Base-by-base conservation (phyloP, 1,140 invertebrate species). In the Portunus trituberculatus region DNA sequence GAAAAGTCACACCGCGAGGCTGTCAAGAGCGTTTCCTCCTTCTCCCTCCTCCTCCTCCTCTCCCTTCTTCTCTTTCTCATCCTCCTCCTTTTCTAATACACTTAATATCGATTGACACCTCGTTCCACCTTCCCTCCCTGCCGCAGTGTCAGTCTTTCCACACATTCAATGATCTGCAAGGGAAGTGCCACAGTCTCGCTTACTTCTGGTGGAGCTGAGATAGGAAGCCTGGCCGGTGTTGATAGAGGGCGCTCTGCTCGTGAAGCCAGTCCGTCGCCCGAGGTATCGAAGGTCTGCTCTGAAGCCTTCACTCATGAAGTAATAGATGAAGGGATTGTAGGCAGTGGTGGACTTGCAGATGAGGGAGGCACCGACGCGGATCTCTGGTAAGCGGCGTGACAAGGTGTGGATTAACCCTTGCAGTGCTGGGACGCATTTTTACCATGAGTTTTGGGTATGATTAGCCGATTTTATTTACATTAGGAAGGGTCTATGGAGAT, bases 241-340 rank as follows among this genome's bases (percentile, higher is more conserved):
- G n/a, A 31, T 45, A 10, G 52, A 59, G 52, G 52, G 52, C 12
- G 90, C 28, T 0, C n/a, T 29, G 0, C 10, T 28, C 32, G 31
- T 32, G 32, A 94, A n/a, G 7, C 93, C 92, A 0, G 59, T 59
- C 4, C 92, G 67, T 31, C 45, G 87, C 10, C 86, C 86, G 32
- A 96, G 92, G 87, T 52, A 95, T 14, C 94, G 59, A 32, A 95
- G 88, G 84, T 96, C 96, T n/a, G 91, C 82, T n/a, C 96, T 86
- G n/a, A 96, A 96, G 4, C 95, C 94, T 88, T 96, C 95, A 39
- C 96, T 96, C 95, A 96, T 96, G 94, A 95, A 96, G 39, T 96
- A 92, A 92, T 96, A 96, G 88, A 96, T 95, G 91, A 96, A 92
- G 39, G 96, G 96, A 84, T 96, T 96, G 95, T 95, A 96, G 48